Percentiles rank a stretch among this genome's conserved stretches.
These are phyloP conservation scores for Monomorium pharaonis DNA, from an alignment of 1,140 invertebrate species.

Conservation along the genomic window DNA sequence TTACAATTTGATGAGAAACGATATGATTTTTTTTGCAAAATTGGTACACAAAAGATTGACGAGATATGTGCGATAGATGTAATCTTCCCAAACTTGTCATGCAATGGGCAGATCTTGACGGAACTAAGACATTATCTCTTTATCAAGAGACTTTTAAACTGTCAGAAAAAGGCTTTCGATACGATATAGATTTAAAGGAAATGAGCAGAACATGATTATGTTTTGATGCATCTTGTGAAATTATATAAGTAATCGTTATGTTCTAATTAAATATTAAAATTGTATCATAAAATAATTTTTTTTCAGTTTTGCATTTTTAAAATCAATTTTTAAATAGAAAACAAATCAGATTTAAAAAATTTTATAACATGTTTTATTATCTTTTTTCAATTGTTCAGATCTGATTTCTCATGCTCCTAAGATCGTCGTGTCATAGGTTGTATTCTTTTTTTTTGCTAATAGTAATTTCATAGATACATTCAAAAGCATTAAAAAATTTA, in stretches of 20 bases:
- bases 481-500: background rate
- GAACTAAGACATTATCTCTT: conserved; percentile 19
- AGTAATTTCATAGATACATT: no score
- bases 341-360: background rate
- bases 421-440: background rate
- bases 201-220: background rate
- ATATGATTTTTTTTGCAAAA: no score
- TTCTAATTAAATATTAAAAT: background rate
- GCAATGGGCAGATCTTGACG: conserved; percentile 68
- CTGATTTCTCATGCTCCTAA: background rate
- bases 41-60: conserved; percentile 56
- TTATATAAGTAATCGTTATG: background rate
- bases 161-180: background rate
- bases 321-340: background rate
- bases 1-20: no score
- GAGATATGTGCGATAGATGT: conserved; percentile 72
- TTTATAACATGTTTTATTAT: background rate
- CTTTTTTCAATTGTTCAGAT: background rate
- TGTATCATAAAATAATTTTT: background rate
- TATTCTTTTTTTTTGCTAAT: background rate
- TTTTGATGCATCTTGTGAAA: background rate
- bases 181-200: background rate
- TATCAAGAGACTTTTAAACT: background rate
- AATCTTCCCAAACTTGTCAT: conserved; percentile 80
- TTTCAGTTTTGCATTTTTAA: background rate